phyloP scores from a whole-genome alignment of 2,888 invertebrate genomes.

The Dicroscelio sp. region DNA sequence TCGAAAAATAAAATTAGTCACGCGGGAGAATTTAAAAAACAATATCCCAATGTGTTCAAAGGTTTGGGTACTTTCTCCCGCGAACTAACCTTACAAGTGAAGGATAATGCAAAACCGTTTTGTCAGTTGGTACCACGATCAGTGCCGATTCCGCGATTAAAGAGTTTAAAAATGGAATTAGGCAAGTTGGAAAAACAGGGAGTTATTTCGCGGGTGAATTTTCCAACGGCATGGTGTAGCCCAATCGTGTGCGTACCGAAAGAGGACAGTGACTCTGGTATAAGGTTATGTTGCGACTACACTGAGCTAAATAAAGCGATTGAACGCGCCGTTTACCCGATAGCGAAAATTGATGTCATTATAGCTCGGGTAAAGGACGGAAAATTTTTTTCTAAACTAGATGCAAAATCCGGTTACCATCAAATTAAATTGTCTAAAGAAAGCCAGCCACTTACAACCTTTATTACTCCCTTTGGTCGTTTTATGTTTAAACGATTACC shows the following conservation, averaged over 20 bases:
- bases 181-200: slow-evolving; percentile 83
- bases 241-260: slow-evolving; percentile 89
- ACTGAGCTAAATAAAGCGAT: slow-evolving; percentile 85
- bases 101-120: slow-evolving; percentile 83
- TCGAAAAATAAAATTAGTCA: neutral
- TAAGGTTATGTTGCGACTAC: slow-evolving; percentile 86
- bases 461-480: slow-evolving; percentile 80
- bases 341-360: slow-evolving; percentile 84
- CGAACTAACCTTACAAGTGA: slow-evolving; percentile 83
- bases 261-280: slow-evolving; percentile 74
- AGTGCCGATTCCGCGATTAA: slow-evolving; percentile 5
- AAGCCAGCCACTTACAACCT: slow-evolving; percentile 75
- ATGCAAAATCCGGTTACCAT: slow-evolving; percentile 77
- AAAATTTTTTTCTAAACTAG: slow-evolving; percentile 68
- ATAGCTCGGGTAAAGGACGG: slow-evolving; percentile 79
- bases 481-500: slow-evolving; percentile 75
- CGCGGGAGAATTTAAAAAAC: neutral
- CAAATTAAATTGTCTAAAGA: slow-evolving; percentile 72
- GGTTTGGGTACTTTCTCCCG: slow-evolving; percentile 82
- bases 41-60: slow-evolving; percentile 72
- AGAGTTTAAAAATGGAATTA: slow-evolving; percentile 85
- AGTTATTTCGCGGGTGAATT: slow-evolving; percentile 86
- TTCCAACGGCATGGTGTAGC: slow-evolving; percentile 89
- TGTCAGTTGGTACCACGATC: slow-evolving; percentile 13
- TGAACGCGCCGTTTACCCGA: slow-evolving; percentile 80